Base-by-base conservation (phyloP, 35 echinoderm and acorn worm genomes). In the Patiria miniata region DNA sequence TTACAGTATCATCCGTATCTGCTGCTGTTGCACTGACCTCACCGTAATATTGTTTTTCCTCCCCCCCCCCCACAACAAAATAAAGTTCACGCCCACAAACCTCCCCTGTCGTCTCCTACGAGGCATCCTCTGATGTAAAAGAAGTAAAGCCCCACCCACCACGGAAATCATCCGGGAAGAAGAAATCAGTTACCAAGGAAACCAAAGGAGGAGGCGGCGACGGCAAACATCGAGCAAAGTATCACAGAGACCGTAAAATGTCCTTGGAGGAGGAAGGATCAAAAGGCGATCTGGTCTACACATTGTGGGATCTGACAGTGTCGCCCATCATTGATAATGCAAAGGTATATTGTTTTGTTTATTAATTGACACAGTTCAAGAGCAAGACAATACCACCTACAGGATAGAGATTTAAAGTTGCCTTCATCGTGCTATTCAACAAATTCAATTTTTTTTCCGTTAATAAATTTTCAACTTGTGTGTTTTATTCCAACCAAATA, bases 281-380 rank as follows among this genome's bases (percentile, higher is more conserved):
- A 5, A 85, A 77, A 28, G 33, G 57, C 1, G 84, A 93, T 4
- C 44, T 99, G 60, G 90, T 99, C 15, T 99, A 84, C 50, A 91
- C 86, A 0, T 42, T 92, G 34, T 99, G 96, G 96, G 96, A 99
- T 87, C 83, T 99, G 2, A 80, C 83, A 0, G 90, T 92, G 14
- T 80, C 89, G 38, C 96, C 89, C 10, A 91, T 99, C 55, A 68
- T 89, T 51, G 96, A 99, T 88, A 99, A 99, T 82, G 87, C 92
- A 15, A 99, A 99, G 93, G 96, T 99, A 89, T 37, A 12, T 47
- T 47, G 42, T 4, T n/a, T n/a, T n/a, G n/a, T n/a, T n/a, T n/a
- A n/a, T n/a, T n/a, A n/a, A n/a, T n/a, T n/a, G n/a, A n/a, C n/a
- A n/a, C n/a, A n/a, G n/a, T n/a, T n/a, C n/a, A n/a, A n/a, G n/a